A percentile compares a stretch with the other conserved stretches of the same genome.
These are phyloP conservation scores for Corbicula japonica DNA, from an alignment of 2,888 invertebrate species.

Conservation along the genomic window DNA sequence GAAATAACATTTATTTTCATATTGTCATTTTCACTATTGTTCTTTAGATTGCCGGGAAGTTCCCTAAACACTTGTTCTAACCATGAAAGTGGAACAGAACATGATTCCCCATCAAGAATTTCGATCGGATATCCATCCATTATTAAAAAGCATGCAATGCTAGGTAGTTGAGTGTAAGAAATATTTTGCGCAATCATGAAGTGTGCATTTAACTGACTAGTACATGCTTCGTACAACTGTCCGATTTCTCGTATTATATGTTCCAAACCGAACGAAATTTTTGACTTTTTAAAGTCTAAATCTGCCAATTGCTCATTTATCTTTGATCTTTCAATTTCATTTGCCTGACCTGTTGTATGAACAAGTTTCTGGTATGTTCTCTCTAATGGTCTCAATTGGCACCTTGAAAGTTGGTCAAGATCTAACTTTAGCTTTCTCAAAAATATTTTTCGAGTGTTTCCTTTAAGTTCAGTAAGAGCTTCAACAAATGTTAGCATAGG, in stretches of 20 bases:
- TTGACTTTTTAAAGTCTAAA: neutral
- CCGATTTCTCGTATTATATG: conserved; percentile 31
- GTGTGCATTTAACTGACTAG: neutral
- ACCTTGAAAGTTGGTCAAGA: conserved; percentile 15
- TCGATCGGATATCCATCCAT: neutral
- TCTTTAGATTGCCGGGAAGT: neutral
- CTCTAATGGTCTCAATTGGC: neutral
- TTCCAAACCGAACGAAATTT: conserved; percentile 5
- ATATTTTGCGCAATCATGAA: neutral
- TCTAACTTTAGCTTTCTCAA: conserved; percentile 18
- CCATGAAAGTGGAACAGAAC: neutral
- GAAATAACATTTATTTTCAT: conserved; percentile 18
- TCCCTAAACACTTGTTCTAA: neutral
- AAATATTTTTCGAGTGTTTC: neutral
- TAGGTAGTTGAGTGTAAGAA: neutral
- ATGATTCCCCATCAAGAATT: conserved; percentile 1
- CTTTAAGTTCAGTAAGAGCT: neutral
- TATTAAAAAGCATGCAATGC: neutral
- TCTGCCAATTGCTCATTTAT: conserved; percentile 2
- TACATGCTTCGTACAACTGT: conserved; percentile 33
- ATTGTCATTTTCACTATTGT: neutral
- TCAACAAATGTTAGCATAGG: conserved; percentile 6
- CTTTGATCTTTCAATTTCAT: neutral
- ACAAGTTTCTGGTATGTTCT: conserved; percentile 14
- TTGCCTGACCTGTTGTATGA: neutral